Conservation (phyloP, 2,888 invertebrate genomes). For the Congeria kusceri region DNA sequence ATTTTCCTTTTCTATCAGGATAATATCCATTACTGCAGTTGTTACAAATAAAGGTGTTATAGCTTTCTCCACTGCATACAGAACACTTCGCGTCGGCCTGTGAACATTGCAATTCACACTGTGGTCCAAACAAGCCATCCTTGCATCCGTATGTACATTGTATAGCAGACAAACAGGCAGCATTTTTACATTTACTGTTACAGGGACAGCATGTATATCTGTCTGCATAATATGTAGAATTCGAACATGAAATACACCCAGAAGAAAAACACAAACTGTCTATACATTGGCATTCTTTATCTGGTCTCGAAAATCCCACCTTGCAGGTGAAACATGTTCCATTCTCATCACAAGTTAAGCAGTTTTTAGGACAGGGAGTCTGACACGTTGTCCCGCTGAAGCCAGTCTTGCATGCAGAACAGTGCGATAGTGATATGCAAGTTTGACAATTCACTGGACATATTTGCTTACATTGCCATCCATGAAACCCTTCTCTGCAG, state of each 20-base stretch:
- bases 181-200: slow-evolving; percentile 3
- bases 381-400: neutral
- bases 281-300: neutral
- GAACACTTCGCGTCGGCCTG: neutral
- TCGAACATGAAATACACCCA: neutral
- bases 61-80: neutral
- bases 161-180: neutral
- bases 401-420: neutral
- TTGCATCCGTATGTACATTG: slow-evolving; percentile 8
- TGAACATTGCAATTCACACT: neutral
- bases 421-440: neutral
- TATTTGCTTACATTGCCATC: neutral
- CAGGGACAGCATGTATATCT: slow-evolving; percentile 4
- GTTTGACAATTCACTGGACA: slow-evolving; percentile 4
- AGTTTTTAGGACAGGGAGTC: neutral
- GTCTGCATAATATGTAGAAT: neutral
- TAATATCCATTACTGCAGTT: neutral
- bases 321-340: neutral
- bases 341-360: neutral
- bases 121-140: neutral
- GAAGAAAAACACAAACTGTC: neutral
- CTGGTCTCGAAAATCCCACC: neutral
- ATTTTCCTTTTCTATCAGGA: neutral
- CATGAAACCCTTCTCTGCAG: neutral
- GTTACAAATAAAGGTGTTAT: neutral